phyloP scores from a whole-genome alignment of 2,888 invertebrate genomes.

The Pristionchus maxplancki region DNA sequence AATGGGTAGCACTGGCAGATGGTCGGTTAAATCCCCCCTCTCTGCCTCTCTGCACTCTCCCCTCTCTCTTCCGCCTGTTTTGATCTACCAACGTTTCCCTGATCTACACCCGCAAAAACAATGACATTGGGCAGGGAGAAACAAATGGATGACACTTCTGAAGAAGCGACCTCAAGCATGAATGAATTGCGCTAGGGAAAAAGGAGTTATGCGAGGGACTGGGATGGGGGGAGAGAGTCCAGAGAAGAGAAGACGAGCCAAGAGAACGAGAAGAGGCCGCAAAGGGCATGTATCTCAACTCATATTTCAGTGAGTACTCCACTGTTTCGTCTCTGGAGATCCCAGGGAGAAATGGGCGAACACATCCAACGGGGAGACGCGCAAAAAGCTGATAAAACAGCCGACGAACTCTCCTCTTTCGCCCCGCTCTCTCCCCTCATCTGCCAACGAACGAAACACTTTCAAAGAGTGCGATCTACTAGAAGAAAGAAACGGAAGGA shows the following conservation, averaged over 20 bases:
- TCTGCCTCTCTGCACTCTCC: slow-evolving; percentile 10
- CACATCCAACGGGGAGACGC: slow-evolving; percentile 29
- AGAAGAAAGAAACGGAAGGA: not conserved
- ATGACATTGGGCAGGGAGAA: not conserved
- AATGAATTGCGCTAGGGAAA: slow-evolving; percentile 30
- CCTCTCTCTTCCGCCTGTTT: not conserved
- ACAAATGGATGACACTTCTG: slow-evolving; percentile 1
- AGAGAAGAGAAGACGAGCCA: not conserved
- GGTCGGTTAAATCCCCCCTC: not conserved
- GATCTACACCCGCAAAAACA: not conserved
- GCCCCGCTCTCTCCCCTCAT: not conserved
- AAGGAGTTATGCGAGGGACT: slow-evolving; percentile 14
- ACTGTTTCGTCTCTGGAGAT: not conserved
- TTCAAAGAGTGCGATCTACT: not conserved
- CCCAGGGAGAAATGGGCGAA: slow-evolving; percentile 19
- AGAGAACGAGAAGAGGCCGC: not conserved
- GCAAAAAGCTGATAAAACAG: slow-evolving; percentile 34
- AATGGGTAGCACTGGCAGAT: slow-evolving; percentile 11
- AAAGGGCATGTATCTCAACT: slow-evolving; percentile 5
- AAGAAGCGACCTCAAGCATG: slow-evolving; percentile 44
- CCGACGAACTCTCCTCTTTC: not conserved
- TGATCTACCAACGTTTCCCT: slow-evolving; percentile 31
- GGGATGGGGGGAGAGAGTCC: not conserved
- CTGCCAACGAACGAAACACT: not conserved
- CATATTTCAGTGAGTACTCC: slow-evolving; percentile 29